Percentiles rank a stretch among this genome's conserved stretches.
Evolutionary conservation across 1,140 invertebrate genomes (phyloP).

Genomic region (Rhopalosiphum padi): DNA sequence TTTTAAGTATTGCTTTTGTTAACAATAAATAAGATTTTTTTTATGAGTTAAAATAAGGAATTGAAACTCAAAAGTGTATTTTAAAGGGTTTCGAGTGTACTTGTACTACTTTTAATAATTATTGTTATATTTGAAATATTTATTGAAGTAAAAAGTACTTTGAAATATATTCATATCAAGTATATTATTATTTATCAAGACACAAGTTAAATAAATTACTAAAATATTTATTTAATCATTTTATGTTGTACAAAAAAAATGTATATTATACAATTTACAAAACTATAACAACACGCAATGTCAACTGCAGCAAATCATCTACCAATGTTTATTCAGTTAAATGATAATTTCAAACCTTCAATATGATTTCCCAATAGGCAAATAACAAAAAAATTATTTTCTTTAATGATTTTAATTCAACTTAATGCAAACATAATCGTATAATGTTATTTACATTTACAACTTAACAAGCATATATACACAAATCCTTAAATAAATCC

Average conservation of each 20-base stretch:
- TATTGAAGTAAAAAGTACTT: not conserved
- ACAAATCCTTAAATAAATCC: not conserved
- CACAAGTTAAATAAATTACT: not conserved
- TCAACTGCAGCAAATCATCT: not conserved
- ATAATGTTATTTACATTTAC: not conserved
- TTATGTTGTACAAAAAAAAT: not conserved
- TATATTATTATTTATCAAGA: not conserved
- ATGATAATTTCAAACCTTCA: conserved; percentile 9
- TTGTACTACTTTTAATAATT: not conserved
- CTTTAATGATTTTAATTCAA: not conserved
- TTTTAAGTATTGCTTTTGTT: not conserved
- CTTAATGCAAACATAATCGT: not conserved
- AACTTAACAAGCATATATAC: not conserved
- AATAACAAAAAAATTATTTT: not conserved
- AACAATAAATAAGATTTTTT: not conserved
- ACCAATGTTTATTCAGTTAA: not conserved
- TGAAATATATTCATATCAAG: not conserved
- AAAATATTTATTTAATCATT: not conserved
- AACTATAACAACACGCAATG: not conserved
- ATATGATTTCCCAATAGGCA: conserved; percentile 6
- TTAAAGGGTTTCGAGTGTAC: not conserved
- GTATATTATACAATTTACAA: not conserved
- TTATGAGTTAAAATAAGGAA: not conserved
- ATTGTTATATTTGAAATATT: not conserved
- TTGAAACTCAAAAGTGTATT: conserved; percentile 8